These are phyloP conservation scores for Morpho achilles DNA, from an alignment of 2,888 invertebrate species.

Conservation along the genomic window DNA sequence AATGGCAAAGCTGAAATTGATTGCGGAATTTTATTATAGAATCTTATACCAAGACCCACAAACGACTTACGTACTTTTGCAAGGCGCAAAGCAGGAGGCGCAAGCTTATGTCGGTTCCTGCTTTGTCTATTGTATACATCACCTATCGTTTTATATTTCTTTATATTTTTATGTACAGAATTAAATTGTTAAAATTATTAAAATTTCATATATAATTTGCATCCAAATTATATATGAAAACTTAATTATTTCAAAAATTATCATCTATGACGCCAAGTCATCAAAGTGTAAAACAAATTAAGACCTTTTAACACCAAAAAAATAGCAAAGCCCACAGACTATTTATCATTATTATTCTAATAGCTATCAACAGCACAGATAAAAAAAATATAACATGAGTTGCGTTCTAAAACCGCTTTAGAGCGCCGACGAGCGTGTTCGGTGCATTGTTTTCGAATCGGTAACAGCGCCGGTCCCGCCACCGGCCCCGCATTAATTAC, in stretches of 20 bases:
- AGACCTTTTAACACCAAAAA: slow-evolving; percentile 27
- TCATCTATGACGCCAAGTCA: background rate
- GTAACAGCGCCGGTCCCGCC: slow-evolving; percentile 65
- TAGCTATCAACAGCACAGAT: slow-evolving; percentile 45
- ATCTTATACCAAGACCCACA: too few relatives aligned
- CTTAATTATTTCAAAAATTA: too few relatives aligned
- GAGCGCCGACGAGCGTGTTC: slow-evolving; percentile 49
- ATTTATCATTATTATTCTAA: slow-evolving; percentile 37
- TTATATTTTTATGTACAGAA: too few relatives aligned
- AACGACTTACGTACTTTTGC: too few relatives aligned
- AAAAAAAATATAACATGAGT: slow-evolving; percentile 51
- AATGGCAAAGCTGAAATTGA: too few relatives aligned
- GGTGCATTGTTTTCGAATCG: slow-evolving; percentile 69
- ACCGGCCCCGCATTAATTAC: slow-evolving; percentile 79
- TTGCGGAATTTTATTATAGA: too few relatives aligned
- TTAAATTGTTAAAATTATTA: too few relatives aligned
- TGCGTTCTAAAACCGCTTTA: slow-evolving; percentile 54
- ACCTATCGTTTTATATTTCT: too few relatives aligned
- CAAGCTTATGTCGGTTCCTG: too few relatives aligned
- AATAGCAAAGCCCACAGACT: slow-evolving; percentile 21
- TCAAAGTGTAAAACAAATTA: slow-evolving; percentile 28
- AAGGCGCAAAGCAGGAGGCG: too few relatives aligned
- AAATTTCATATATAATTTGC: too few relatives aligned
- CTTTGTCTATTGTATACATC: too few relatives aligned
- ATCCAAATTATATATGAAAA: background rate